Evolutionary conservation across 53 echinoderm and acorn worm genomes (phyloP).

Genomic region (Henricia sp.): DNA sequence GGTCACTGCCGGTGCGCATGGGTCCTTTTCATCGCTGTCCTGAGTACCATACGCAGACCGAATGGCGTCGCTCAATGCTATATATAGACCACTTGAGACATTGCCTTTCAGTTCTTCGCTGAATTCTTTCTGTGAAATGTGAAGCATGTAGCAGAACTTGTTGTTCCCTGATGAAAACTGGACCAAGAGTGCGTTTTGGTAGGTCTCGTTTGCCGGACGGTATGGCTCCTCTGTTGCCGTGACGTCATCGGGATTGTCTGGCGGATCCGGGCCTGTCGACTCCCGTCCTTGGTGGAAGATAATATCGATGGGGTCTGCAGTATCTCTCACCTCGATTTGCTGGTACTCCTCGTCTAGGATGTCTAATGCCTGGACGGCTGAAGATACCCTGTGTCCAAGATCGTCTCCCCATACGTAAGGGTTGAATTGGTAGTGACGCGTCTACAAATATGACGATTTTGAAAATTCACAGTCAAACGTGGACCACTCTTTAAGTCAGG

Average conservation of each 20-base stretch:
- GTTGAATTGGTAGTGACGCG: conserved; percentile 4
- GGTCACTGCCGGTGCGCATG: background rate
- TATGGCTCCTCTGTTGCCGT: background rate
- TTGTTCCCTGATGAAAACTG: background rate
- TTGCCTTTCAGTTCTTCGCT: background rate
- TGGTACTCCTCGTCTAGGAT: conserved; percentile 1
- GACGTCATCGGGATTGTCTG: background rate
- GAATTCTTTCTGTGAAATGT: background rate
- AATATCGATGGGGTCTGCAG: background rate
- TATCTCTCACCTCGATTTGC: background rate
- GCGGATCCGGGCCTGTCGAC: background rate
- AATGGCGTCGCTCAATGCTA: background rate
- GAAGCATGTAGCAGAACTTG: conserved; percentile 17
- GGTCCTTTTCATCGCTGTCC: background rate
- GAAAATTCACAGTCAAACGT: too few species aligned
- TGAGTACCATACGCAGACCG: background rate
- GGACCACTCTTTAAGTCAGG: too few species aligned
- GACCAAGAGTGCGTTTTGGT: background rate
- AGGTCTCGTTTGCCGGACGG: background rate
- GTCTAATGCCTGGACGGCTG: background rate
- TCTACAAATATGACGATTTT: too few species aligned
- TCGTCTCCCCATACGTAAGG: conserved; percentile 2
- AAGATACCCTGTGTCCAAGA: background rate
- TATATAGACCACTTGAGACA: background rate
- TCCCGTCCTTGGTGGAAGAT: background rate